Evolutionary conservation across 2,888 invertebrate genomes (phyloP).

Genomic region (Leistus spinibarbis): DNA sequence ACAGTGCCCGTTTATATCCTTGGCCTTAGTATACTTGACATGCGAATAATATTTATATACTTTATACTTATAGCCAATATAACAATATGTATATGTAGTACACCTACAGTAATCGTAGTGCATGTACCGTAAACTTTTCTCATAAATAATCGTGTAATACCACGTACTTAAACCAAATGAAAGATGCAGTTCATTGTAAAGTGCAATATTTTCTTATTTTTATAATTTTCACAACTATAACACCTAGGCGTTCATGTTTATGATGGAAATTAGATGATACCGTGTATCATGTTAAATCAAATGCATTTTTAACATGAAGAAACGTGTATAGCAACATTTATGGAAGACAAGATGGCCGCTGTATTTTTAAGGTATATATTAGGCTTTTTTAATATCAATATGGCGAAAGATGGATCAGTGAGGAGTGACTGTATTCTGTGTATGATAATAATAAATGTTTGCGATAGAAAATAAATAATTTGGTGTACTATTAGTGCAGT

Average conservation of each 20-base stretch:
- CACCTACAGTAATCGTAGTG: background rate
- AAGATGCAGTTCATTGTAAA: background rate
- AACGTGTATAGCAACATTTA: background rate
- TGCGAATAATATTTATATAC: background rate
- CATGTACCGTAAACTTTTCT: background rate
- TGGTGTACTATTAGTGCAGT: too few species aligned
- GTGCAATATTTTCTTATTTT: background rate
- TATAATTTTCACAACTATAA: slow-evolving; percentile 25
- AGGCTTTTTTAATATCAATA: too few species aligned
- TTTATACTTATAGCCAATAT: background rate
- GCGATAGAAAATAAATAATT: too few species aligned
- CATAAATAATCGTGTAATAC: background rate
- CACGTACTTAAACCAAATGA: background rate
- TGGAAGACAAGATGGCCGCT: background rate
- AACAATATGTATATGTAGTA: background rate
- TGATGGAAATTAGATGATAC: slow-evolving; percentile 15
- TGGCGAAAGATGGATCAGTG: too few species aligned
- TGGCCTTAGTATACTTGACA: background rate
- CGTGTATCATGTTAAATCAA: slow-evolving; percentile 8
- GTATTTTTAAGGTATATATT: too few species aligned
- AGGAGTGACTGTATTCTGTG: too few species aligned
- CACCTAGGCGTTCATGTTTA: slow-evolving; percentile 21
- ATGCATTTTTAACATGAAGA: slow-evolving; percentile 7
- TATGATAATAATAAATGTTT: too few species aligned
- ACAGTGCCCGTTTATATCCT: background rate